Evolutionary conservation across 2,888 invertebrate genomes (phyloP).

Genomic region (Antheraea assamensis): DNA sequence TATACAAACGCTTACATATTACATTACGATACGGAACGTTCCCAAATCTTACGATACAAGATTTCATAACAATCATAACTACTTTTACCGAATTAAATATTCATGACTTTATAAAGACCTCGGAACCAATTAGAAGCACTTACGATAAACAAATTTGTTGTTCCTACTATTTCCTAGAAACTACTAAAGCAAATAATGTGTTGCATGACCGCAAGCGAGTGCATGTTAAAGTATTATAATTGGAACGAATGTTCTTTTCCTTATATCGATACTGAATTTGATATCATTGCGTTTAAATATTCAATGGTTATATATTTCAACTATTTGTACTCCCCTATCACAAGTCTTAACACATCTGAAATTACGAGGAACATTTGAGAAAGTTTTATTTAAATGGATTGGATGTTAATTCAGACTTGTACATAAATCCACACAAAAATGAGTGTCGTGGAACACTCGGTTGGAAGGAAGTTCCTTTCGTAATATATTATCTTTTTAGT

Average conservation of each 20-base stretch:
- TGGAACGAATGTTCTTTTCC: not conserved
- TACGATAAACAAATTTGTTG: not conserved
- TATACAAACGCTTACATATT: not conserved
- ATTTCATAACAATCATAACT: not conserved
- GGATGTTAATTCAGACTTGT: too few species aligned
- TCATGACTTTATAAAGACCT: not conserved
- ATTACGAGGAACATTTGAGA: too few species aligned
- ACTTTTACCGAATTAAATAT: constrained; percentile 5
- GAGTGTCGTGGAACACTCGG: too few species aligned
- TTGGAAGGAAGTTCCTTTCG: too few species aligned
- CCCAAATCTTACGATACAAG: not conserved
- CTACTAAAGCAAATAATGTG: not conserved
- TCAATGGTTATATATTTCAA: not conserved
- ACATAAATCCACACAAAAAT: too few species aligned
- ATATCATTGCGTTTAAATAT: not conserved
- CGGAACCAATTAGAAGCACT: not conserved
- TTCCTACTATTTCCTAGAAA: not conserved
- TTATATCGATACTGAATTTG: not conserved
- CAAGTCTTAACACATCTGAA: too few species aligned
- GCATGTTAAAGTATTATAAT: not conserved
- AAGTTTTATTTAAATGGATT: too few species aligned
- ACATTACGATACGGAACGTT: not conserved
- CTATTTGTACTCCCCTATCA: not conserved
- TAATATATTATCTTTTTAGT: too few species aligned
- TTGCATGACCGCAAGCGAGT: not conserved